phyloP scores from a whole-genome alignment of 23 tunicate genomes.

The Phallusia fumigata region DNA sequence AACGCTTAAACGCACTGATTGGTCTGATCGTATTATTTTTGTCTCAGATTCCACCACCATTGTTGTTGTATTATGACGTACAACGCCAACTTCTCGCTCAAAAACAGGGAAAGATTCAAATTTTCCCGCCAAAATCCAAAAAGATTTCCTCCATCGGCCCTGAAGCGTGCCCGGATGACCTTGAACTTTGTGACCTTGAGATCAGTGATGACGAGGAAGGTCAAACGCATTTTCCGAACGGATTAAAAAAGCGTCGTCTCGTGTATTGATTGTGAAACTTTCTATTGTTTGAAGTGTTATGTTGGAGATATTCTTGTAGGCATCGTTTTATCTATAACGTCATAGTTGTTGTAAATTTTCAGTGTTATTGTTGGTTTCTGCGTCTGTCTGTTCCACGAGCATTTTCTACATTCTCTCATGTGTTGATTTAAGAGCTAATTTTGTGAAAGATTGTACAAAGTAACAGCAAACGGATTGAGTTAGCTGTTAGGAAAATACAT shows the following conservation, averaged over 20 bases:
- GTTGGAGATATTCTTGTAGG: too few relatives aligned
- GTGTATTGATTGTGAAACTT: not conserved
- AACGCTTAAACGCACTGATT: too few relatives aligned
- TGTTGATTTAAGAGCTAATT: too few relatives aligned
- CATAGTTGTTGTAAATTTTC: slow-evolving; percentile 4
- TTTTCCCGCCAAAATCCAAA: slow-evolving; percentile 6
- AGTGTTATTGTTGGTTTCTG: not conserved
- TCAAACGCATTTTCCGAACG: slow-evolving; percentile 1
- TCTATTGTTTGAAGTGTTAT: too few relatives aligned
- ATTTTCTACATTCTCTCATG: too few relatives aligned
- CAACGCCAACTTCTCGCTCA: not conserved
- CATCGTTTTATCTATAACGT: not conserved
- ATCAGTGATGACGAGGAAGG: slow-evolving; percentile 55
- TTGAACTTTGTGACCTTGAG: slow-evolving; percentile 40
- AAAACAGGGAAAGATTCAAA: not conserved
- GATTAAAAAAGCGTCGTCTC: not conserved
- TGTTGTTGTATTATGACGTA: slow-evolving; percentile 13
- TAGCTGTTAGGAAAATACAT: too few relatives aligned
- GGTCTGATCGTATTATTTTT: too few relatives aligned
- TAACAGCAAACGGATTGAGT: too few relatives aligned
- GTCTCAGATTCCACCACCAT: not conserved
- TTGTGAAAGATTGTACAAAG: too few relatives aligned
- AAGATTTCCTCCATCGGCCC: not conserved
- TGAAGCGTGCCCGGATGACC: slow-evolving; percentile 16
- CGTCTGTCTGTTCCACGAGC: too few relatives aligned